Conservation (phyloP, 2,888 invertebrate species). For the Volucella inflata region DNA sequence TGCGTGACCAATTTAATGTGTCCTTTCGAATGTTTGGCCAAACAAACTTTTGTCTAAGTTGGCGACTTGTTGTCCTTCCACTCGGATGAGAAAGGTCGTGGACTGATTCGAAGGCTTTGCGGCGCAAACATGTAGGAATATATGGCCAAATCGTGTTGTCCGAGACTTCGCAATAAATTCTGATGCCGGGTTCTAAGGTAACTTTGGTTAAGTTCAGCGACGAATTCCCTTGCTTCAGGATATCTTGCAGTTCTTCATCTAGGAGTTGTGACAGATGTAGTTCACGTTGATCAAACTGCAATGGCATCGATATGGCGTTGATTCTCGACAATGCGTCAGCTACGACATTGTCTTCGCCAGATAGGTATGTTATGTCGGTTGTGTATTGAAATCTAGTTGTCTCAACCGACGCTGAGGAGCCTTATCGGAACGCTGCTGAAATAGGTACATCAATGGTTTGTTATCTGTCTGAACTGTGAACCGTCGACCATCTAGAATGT, state of each 20-base stretch:
- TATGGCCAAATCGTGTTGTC: neutral
- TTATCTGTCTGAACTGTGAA: neutral
- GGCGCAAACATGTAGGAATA: neutral
- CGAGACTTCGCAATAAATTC: neutral
- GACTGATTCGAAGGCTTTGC: neutral
- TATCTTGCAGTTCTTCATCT: too few species aligned
- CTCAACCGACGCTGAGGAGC: conserved; percentile 19
- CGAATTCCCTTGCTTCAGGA: too few species aligned
- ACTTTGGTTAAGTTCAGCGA: neutral
- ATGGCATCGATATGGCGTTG: conserved; percentile 22
- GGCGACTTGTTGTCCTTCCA: conserved; percentile 2
- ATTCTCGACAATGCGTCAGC: conserved; percentile 20
- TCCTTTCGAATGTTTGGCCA: neutral
- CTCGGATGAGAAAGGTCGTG: neutral
- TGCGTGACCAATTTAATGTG: neutral
- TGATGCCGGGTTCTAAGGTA: neutral
- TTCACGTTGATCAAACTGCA: neutral
- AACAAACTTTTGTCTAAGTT: neutral
- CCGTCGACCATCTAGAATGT: conserved; percentile 6
- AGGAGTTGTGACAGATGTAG: neutral
- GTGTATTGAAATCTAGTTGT: conserved; percentile 12
- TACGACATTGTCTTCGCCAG: conserved; percentile 14
- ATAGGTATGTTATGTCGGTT: conserved; percentile 2
- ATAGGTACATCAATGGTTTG: conserved; percentile 4
- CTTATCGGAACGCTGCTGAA: neutral